A percentile compares a stretch with the other conserved stretches of the same genome.
These are phyloP conservation scores for Poeciliopsis retropinna DNA, from an alignment of 2,113 vertebrate genomes.

Conservation along the genomic window DNA sequence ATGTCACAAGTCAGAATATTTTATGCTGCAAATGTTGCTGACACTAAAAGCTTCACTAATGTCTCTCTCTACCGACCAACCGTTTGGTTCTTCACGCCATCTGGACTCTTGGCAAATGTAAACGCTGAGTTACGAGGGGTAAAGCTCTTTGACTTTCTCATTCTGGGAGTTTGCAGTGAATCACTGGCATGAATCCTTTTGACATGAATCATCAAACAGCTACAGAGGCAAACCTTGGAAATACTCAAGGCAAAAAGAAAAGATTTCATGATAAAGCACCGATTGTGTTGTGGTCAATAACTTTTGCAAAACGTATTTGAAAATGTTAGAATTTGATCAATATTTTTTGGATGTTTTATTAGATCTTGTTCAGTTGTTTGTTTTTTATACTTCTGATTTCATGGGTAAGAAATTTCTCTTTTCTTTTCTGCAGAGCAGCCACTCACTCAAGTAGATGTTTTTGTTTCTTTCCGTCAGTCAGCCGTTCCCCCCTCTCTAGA, in stretches of 20 bases:
- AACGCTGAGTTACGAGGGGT: conserved; percentile 21
- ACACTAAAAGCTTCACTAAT: conserved; percentile 6
- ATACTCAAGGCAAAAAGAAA: background rate
- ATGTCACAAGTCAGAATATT: conserved; percentile 16
- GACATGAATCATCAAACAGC: conserved; percentile 13
- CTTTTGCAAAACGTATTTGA: background rate
- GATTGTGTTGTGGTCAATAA: conserved; percentile 1
- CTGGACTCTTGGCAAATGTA: conserved; percentile 32
- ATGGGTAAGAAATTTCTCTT: conserved; percentile 45
- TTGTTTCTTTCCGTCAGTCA: conserved; percentile 57
- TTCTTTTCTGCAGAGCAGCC: conserved; percentile 54
- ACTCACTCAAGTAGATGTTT: conserved; percentile 60
- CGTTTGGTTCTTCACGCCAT: conserved; percentile 24
- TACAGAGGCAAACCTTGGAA: conserved; percentile 1
- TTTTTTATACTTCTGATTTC: conserved; percentile 9
- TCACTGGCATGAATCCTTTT: background rate
- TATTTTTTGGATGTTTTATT: conserved; percentile 21
- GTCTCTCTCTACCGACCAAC: conserved; percentile 2
- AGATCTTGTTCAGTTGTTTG: conserved; percentile 18
- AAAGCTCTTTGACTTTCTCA: conserved; percentile 7
- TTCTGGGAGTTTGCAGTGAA: conserved; percentile 15
- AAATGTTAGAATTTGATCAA: conserved; percentile 15
- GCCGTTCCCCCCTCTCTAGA: conserved; percentile 28
- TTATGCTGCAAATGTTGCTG: background rate
- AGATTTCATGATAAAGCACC: background rate